These are phyloP conservation scores for Papio anubis DNA, from an alignment of 2,113 vertebrate species.

Conservation along the genomic window DNA sequence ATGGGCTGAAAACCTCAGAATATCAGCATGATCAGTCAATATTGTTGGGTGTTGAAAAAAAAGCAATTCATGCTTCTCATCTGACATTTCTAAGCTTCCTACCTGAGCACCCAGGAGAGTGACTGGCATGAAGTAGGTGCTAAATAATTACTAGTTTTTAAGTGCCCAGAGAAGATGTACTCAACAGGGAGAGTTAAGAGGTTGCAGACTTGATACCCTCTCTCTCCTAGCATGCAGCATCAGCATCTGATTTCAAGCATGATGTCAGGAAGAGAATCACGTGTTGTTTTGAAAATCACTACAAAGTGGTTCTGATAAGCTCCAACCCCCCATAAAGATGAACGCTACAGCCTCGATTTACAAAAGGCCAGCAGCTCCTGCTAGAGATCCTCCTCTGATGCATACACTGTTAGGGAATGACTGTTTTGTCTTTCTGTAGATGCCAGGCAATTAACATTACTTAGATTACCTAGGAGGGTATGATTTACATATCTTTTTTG, in stretches of 20 bases:
- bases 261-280: neutral
- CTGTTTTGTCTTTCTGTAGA: neutral
- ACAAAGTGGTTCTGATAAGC: neutral
- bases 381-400: too few species aligned
- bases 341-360: neutral
- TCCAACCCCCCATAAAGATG: neutral
- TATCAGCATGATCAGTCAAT: accelerated
- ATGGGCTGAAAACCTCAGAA: neutral
- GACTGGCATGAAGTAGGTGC: neutral
- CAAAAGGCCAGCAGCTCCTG: accelerated
- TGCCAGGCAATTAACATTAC: neutral
- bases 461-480: neutral
- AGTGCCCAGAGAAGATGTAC: neutral
- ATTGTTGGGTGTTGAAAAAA: neutral
- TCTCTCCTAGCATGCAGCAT: neutral
- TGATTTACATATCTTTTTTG: neutral
- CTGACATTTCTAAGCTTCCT: neutral
- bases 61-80: too few species aligned
- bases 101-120: neutral
- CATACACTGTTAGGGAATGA: accelerated
- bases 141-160: neutral
- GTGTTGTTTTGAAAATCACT: neutral
- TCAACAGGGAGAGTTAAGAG: neutral
- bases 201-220: neutral
- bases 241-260: neutral